Evolutionary conservation across 2,113 vertebrate genomes (phyloP).

Genomic region (Oncorhynchus masou): DNA sequence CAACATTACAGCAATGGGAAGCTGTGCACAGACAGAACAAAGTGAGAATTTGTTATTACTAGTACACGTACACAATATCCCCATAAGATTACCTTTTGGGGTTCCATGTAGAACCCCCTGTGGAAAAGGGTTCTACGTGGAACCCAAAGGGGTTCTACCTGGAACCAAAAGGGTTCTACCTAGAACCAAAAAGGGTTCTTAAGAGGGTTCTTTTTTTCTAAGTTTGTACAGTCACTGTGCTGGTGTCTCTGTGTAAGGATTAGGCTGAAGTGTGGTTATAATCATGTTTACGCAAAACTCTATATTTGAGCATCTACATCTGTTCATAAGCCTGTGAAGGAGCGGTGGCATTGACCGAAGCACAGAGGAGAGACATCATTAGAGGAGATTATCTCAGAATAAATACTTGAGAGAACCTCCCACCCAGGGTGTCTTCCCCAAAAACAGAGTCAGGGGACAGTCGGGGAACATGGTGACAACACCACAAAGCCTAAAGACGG

Average conservation of each 20-base stretch:
- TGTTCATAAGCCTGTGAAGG: conserved; percentile 40
- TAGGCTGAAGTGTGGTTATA: conserved; percentile 6
- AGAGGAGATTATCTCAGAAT: conserved; percentile 65
- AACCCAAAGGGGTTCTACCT: no score
- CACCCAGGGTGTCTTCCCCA: conserved; percentile 16
- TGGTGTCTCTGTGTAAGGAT: conserved; percentile 11
- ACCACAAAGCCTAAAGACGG: conserved; percentile 17
- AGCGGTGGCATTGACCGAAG: conserved; percentile 30
- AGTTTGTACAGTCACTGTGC: background rate
- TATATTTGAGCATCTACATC: conserved; percentile 30
- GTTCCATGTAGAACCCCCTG: no score
- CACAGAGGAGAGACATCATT: conserved; percentile 56
- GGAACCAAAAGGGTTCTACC: no score
- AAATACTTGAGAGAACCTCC: conserved; percentile 45
- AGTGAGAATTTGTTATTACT: background rate
- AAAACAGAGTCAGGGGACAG: conserved; percentile 9
- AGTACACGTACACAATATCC: no score
- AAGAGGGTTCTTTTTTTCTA: background rate
- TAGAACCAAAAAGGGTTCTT: no score
- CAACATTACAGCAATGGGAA: conserved; percentile 17
- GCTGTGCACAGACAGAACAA: background rate
- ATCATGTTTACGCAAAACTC: conserved; percentile 24
- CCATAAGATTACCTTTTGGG: no score
- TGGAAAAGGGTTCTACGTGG: no score
- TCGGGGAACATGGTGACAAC: conserved; percentile 37